Base-by-base conservation (phyloP, 2,797 vertebrate genomes). In the Valencia hispanica region DNA sequence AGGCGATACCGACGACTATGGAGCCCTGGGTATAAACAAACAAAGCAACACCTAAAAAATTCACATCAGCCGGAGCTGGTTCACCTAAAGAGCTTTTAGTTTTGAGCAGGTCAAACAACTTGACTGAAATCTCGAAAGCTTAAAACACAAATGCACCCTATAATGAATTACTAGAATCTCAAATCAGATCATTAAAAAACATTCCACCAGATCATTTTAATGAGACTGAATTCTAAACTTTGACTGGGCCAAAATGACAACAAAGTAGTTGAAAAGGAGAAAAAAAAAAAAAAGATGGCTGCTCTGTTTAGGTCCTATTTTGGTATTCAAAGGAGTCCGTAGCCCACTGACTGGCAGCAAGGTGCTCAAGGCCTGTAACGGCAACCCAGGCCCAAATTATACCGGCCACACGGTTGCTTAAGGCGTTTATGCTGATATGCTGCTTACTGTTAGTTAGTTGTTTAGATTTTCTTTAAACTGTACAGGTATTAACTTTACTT, bases 1-100 rank as follows among this genome's bases (percentile, higher is more conserved):
- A 96, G 89, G 97, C 97, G 0, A 99, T 95, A 0, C 97, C 98
- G 7, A 99, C 97, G 5, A 98, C 96, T 32, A 99, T 99, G 79
- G 98, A 99, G 9, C 98, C 98, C 98, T 99, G 86, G 34, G 72
- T 6, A 72, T 45, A 81, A 71, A 73, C 32, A 72, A 25, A 39
- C 11, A 39, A 0, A 53, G 15, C 17, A 32, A 18, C 73, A 43
- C 12, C 27, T 22, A 18, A 22, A 4, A 41, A 48, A n/a, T 4
- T 3, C 2, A 8, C 2, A 27, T n/a, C 22, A 15, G 20, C 3
- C 2, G 36, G 27, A 36, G 20, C 10, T n/a, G 39, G 65, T 18
- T 61, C 34, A 6, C 18, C 18, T 65, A 22, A 36, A 36, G 61
- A 41, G 61, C 34, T 22, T 20, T 70, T 47, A 48, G 27, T 25